phyloP scores from a whole-genome alignment of 2,113 vertebrate genomes.

The Pao palembangensis region DNA sequence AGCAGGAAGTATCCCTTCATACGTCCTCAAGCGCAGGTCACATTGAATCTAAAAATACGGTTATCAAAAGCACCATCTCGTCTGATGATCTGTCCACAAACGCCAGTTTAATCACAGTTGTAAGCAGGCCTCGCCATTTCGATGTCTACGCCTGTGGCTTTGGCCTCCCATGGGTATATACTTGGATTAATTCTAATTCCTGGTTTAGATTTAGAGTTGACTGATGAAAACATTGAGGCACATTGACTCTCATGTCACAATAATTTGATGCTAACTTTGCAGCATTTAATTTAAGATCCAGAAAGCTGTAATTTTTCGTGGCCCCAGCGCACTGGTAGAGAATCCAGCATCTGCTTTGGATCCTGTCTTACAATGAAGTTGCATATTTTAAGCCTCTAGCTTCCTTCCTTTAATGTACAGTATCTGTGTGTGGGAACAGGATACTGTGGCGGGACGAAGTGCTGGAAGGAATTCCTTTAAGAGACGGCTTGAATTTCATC shows the following conservation, averaged over 20 bases:
- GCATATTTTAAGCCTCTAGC: constrained; percentile 9
- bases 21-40: background rate
- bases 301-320: constrained; percentile 6
- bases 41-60: background rate
- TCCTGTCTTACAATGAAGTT: constrained; percentile 19
- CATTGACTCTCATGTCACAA: constrained; percentile 16
- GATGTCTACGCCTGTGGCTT: constrained; percentile 1
- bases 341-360: constrained; percentile 36
- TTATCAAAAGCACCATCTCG: background rate
- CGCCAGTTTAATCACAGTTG: no score
- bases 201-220: constrained; percentile 5
- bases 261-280: constrained; percentile 6
- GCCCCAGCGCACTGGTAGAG: constrained; percentile 2
- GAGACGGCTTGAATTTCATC: constrained; percentile 1
- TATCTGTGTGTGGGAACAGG: constrained; percentile 27
- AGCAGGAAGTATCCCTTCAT: constrained; percentile 8
- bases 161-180: background rate
- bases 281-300: constrained; percentile 8
- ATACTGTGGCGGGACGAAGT: constrained; percentile 3
- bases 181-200: background rate
- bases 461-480: constrained; percentile 22
- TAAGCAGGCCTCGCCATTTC: background rate
- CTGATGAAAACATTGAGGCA: background rate
- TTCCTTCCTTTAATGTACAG: constrained; percentile 14
- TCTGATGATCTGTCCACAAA: background rate